phyloP scores from a whole-genome alignment of 2,797 vertebrate genomes.

The Spinus pinus region DNA sequence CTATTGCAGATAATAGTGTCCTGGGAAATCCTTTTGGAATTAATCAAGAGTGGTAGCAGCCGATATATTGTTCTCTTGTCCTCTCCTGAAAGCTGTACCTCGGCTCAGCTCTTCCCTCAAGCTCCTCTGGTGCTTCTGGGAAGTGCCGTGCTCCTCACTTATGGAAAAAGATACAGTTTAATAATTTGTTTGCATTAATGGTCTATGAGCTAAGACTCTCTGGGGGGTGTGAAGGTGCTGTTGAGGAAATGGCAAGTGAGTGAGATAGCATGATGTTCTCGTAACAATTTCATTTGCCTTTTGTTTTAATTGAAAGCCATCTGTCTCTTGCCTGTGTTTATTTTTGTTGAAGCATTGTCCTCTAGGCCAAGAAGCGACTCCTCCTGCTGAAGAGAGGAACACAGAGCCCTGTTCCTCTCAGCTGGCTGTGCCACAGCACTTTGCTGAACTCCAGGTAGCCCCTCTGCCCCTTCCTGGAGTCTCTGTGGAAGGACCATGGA shows the following conservation, averaged over 20 bases:
- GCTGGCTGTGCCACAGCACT: neutral
- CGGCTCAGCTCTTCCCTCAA: neutral
- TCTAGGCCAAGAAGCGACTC: neutral
- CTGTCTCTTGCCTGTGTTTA: constrained; percentile 9
- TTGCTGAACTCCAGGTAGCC: neutral
- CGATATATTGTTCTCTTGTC: neutral
- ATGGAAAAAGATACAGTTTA: neutral
- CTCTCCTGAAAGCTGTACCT: neutral
- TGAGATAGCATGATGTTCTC: neutral
- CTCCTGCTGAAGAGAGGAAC: neutral
- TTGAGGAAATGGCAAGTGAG: neutral
- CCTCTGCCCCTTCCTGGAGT: neutral
- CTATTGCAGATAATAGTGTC: neutral
- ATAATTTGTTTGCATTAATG: neutral
- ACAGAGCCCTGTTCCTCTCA: neutral
- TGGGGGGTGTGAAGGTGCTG: neutral
- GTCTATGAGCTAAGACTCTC: neutral
- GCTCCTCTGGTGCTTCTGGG: neutral
- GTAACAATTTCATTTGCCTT: neutral
- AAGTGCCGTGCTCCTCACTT: neutral
- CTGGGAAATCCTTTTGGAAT: neutral
- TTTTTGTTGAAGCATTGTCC: constrained; percentile 46
- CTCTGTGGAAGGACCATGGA: constrained; percentile 75
- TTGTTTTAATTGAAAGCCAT: neutral
- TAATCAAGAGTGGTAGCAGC: neutral